Percentiles rank a stretch among this genome's conserved stretches.
phyloP scores from a whole-genome alignment of 35 echinoderm and acorn worm species.

The Anneissia japonica region DNA sequence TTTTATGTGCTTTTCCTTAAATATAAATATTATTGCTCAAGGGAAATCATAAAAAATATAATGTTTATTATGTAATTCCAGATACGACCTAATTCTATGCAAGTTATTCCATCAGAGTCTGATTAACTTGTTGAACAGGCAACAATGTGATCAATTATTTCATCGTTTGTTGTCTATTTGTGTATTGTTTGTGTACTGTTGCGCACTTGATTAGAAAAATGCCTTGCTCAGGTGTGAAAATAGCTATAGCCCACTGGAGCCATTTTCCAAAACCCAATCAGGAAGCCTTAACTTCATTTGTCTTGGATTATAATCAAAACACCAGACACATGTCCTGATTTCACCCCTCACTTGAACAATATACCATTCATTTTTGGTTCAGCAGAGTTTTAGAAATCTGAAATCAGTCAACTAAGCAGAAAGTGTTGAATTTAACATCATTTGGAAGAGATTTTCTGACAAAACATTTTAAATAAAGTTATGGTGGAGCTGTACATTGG shows the following conservation, averaged over 20 bases:
- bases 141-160: neutral
- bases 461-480: neutral
- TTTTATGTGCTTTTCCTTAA: too few relatives aligned
- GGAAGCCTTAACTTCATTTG: neutral
- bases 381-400: neutral
- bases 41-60: too few relatives aligned
- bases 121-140: neutral
- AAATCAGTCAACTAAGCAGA: neutral
- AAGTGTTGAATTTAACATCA: neutral
- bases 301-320: neutral
- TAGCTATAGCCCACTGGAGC: neutral
- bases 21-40: too few relatives aligned
- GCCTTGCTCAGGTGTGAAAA: neutral
- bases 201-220: neutral
- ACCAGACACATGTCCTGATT: neutral
- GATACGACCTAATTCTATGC: too few relatives aligned
- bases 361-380: neutral
- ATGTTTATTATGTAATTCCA: too few relatives aligned
- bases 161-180: neutral
- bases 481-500: too few relatives aligned
- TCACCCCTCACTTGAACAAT: neutral
- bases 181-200: neutral
- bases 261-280: neutral
- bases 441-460: neutral
- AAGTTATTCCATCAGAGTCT: too few relatives aligned